phyloP scores from a whole-genome alignment of 2,113 vertebrate genomes.

The Leptobrachium leishanense region DNA sequence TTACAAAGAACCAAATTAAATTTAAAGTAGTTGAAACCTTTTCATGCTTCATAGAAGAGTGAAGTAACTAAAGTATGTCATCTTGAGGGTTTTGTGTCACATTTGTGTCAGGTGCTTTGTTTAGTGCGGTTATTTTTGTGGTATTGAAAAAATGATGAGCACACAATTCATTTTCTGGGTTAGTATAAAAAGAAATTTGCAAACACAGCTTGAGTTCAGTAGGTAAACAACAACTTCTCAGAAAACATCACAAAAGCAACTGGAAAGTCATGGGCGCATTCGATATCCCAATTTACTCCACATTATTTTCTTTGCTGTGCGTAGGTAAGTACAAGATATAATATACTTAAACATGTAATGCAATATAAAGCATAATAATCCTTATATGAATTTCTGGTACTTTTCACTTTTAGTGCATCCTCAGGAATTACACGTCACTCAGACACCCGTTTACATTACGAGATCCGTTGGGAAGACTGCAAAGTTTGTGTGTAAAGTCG shows the following conservation, averaged over 20 bases:
- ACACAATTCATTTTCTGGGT: background rate
- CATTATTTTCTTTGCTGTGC: background rate
- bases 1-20: no score
- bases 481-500: slow-evolving; percentile 32
- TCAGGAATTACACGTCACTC: slow-evolving; percentile 24
- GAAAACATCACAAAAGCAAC: background rate
- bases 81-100: background rate
- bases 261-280: background rate
- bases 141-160: slow-evolving; percentile 6
- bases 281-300: background rate
- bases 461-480: slow-evolving; percentile 16
- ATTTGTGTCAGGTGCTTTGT: slow-evolving; percentile 31
- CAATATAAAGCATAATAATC: no score
- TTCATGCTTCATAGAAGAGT: no score
- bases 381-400: no score
- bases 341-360: background rate
- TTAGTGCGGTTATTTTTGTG: slow-evolving; percentile 32
- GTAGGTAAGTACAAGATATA: slow-evolving; percentile 10
- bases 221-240: background rate
- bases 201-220: background rate
- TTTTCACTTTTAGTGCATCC: slow-evolving; percentile 11
- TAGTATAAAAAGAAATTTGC: background rate
- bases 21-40: no score
- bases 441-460: slow-evolving; percentile 1
- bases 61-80: background rate